These are phyloP conservation scores for Agrochola circellaris DNA, from an alignment of 2,888 invertebrate species.

Conservation along the genomic window DNA sequence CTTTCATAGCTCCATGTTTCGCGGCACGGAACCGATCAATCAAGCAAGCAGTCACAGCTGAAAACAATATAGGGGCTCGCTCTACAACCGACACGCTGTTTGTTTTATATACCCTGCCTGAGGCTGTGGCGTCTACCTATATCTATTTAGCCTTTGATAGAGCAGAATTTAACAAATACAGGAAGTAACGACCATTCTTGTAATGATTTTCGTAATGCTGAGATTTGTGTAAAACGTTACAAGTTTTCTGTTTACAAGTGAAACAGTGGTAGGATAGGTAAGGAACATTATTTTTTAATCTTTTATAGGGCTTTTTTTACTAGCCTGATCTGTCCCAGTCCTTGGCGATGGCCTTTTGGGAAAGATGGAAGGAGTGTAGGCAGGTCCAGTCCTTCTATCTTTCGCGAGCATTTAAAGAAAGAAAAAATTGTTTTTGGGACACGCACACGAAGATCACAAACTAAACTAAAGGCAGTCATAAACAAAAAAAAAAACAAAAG, in stretches of 20 bases:
- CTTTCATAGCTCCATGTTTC: slow-evolving; percentile 17
- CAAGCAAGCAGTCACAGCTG: slow-evolving; percentile 71
- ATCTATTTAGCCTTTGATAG: not conserved
- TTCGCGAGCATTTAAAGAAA: not conserved
- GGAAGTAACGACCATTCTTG: not conserved
- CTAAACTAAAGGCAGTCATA: not conserved
- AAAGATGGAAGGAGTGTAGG: not conserved
- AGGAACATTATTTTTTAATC: no score
- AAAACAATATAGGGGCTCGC: slow-evolving; percentile 74
- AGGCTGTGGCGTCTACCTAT: slow-evolving; percentile 4
- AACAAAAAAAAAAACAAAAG: not conserved
- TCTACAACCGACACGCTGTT: slow-evolving; percentile 63
- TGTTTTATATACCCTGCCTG: slow-evolving; percentile 43
- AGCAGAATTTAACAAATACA: not conserved
- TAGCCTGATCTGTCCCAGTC: not conserved
- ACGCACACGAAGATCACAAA: not conserved
- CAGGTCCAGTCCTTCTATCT: not conserved
- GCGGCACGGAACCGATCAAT: slow-evolving; percentile 74
- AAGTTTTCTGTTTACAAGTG: not conserved
- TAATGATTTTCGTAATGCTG: not conserved
- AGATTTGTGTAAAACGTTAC: not conserved
- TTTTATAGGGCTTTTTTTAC: no score
- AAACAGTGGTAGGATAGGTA: not conserved
- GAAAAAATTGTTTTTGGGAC: not conserved
- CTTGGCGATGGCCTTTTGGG: not conserved